Conservation (phyloP, 2,113 vertebrate species). For the Casuarius casuarius region DNA sequence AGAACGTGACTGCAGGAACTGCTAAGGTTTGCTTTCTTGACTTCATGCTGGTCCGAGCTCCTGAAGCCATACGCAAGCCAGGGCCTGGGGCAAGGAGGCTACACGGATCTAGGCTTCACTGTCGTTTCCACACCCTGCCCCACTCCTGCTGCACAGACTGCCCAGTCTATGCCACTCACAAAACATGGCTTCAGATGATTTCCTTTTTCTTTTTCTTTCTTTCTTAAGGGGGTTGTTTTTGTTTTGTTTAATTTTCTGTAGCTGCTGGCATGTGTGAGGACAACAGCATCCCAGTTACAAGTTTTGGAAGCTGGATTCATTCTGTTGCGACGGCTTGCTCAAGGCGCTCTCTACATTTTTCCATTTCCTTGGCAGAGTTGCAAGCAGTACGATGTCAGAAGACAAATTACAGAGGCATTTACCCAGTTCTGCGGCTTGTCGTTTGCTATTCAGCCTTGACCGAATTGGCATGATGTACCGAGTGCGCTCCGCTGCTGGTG, state of each 20-base stretch:
- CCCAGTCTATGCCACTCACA: not conserved
- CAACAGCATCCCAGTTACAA: conserved; percentile 5
- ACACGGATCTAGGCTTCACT: not conserved
- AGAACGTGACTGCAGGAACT: not conserved
- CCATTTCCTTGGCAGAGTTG: conserved; percentile 58
- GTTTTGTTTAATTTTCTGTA: conserved; percentile 8
- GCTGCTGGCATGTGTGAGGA: not conserved
- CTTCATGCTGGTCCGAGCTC: not conserved
- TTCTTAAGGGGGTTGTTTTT: not conserved
- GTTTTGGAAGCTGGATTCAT: conserved; percentile 21
- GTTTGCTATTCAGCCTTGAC: conserved; percentile 42
- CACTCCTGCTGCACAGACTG: not conserved
- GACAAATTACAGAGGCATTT: conserved; percentile 62
- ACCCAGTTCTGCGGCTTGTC: conserved; percentile 18
- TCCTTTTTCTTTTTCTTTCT: not conserved
- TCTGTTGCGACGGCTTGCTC: conserved; percentile 23
- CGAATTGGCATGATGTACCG: conserved; percentile 8
- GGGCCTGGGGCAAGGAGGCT: not conserved
- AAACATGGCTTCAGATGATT: not conserved
- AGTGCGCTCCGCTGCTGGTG: not conserved
- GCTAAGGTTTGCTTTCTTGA: not conserved
- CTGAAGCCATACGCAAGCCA: accelerated
- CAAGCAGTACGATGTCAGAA: conserved; percentile 40
- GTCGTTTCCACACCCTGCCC: not conserved
- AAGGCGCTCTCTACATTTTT: conserved; percentile 2